Percentiles rank a stretch among this genome's conserved stretches.
Conservation (phyloP, 1,140 invertebrate species). For the Drosophila murphyi region DNA sequence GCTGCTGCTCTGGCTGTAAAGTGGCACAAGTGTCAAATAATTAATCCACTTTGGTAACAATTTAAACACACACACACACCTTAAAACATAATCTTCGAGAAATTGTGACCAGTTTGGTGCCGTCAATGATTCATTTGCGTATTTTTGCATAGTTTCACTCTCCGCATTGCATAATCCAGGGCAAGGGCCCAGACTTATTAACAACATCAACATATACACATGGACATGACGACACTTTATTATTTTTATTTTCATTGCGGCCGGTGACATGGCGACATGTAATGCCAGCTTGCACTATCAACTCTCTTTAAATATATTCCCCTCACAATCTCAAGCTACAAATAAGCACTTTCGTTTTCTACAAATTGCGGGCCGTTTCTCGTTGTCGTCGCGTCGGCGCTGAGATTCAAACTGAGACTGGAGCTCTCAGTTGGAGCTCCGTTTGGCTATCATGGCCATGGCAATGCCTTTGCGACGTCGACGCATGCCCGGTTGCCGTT, state of each 20-base stretch:
- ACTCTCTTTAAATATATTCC: slow-evolving; percentile 42
- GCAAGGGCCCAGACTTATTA: slow-evolving; percentile 42
- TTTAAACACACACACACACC: slow-evolving; percentile 51
- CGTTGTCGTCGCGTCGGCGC: slow-evolving; percentile 23
- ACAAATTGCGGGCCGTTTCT: slow-evolving; percentile 30
- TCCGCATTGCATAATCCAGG: slow-evolving; percentile 67
- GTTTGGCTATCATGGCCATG: slow-evolving; percentile 36
- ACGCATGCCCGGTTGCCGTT: slow-evolving; percentile 32
- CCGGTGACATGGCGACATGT: slow-evolving; percentile 63
- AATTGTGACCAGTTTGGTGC: slow-evolving; percentile 76
- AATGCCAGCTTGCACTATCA: slow-evolving; percentile 35
- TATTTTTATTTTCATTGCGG: slow-evolving; percentile 45
- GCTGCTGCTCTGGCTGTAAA: slow-evolving; percentile 64
- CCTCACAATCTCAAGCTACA: slow-evolving; percentile 31
- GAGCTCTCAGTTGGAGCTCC: slow-evolving; percentile 31
- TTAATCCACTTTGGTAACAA: background rate
- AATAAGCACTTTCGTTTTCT: slow-evolving; percentile 64
- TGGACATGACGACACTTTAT: slow-evolving; percentile 37
- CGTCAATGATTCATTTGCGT: slow-evolving; percentile 69
- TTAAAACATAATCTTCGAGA: slow-evolving; percentile 83
- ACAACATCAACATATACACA: slow-evolving; percentile 40
- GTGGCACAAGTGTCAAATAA: slow-evolving; percentile 1
- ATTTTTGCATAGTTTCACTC: slow-evolving; percentile 77
- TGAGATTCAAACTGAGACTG: slow-evolving; percentile 47
- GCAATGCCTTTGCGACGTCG: slow-evolving; percentile 19